phyloP scores from a whole-genome alignment of 1,140 invertebrate species.

The Vollenhovia emeryi region DNA sequence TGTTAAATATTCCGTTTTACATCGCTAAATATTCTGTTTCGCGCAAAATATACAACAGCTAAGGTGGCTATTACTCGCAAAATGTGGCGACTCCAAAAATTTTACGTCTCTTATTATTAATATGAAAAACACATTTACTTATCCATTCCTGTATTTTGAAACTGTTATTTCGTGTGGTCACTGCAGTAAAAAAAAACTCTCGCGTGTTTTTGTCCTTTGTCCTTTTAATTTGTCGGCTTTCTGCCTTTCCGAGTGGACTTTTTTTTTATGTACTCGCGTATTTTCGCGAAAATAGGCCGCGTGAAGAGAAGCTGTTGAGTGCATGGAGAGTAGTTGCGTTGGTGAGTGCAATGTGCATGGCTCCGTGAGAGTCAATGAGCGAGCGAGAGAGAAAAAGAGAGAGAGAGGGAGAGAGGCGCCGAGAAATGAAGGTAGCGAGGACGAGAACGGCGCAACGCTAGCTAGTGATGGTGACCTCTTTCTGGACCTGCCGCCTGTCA shows the following conservation, averaged over 20 bases:
- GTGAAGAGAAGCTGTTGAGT: conserved; percentile 49
- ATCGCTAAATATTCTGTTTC: not conserved
- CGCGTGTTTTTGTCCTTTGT: not conserved
- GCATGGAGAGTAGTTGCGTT: conserved; percentile 28
- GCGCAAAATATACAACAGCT: not conserved
- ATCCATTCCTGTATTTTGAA: not conserved
- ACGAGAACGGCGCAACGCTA: conserved; percentile 28
- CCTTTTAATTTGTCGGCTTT: conserved; percentile 9
- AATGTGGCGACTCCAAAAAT: not conserved
- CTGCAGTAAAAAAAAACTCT: conserved; percentile 16
- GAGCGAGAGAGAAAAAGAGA: not conserved
- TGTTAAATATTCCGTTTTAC: conserved; percentile 17
- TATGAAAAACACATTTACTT: not conserved
- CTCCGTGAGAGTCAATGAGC: conserved; percentile 20
- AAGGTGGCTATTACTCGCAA: not conserved
- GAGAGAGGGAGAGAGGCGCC: conserved; percentile 3
- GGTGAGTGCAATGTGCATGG: conserved; percentile 13
- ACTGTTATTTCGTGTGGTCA: not conserved
- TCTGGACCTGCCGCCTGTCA: conserved; percentile 37
- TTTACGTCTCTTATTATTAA: not conserved
- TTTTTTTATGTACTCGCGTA: conserved; percentile 61
- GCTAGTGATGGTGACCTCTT: conserved; percentile 59
- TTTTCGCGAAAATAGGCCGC: conserved; percentile 77
- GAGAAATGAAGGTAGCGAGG: conserved; percentile 46
- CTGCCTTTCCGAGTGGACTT: conserved; percentile 46